Conservation (phyloP, 2,888 invertebrate species). For the Smittia sp. region DNA sequence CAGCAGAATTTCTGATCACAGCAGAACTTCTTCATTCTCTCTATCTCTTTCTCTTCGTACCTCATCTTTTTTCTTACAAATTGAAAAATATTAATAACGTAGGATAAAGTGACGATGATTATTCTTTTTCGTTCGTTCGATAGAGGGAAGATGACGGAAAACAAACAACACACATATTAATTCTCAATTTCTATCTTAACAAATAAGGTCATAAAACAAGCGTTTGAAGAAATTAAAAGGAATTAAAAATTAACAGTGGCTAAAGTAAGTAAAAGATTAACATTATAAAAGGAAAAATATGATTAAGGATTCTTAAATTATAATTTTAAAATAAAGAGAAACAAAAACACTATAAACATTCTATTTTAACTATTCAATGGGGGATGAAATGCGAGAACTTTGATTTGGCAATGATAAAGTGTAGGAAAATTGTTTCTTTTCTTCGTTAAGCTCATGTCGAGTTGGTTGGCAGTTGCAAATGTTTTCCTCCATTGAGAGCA, state of each 20-base stretch:
- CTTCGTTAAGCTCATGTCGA: background rate
- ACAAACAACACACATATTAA: constrained; percentile 16
- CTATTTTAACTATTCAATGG: constrained; percentile 12
- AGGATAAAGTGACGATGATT: background rate
- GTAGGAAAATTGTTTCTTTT: background rate
- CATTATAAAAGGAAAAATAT: constrained; percentile 18
- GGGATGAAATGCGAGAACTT: constrained; percentile 5
- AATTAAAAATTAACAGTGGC: constrained; percentile 24
- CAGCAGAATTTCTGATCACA: too few species aligned
- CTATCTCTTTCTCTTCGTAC: constrained; percentile 8
- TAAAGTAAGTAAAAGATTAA: constrained; percentile 22
- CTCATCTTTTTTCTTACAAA: constrained; percentile 5
- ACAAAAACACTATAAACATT: constrained; percentile 11
- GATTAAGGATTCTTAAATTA: background rate
- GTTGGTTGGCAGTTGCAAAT: too few species aligned
- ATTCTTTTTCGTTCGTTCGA: background rate
- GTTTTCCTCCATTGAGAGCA: too few species aligned
- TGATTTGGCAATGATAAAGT: constrained; percentile 14
- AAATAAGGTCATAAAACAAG: constrained; percentile 8
- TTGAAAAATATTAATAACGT: background rate
- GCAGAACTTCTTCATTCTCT: constrained; percentile 11
- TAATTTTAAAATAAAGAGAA: constrained; percentile 21
- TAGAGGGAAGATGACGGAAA: background rate
- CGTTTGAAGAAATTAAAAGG: constrained; percentile 21
- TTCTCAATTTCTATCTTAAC: constrained; percentile 25